These are phyloP conservation scores for Drosophila funebris DNA, from an alignment of 1,140 invertebrate species.

Conservation along the genomic window DNA sequence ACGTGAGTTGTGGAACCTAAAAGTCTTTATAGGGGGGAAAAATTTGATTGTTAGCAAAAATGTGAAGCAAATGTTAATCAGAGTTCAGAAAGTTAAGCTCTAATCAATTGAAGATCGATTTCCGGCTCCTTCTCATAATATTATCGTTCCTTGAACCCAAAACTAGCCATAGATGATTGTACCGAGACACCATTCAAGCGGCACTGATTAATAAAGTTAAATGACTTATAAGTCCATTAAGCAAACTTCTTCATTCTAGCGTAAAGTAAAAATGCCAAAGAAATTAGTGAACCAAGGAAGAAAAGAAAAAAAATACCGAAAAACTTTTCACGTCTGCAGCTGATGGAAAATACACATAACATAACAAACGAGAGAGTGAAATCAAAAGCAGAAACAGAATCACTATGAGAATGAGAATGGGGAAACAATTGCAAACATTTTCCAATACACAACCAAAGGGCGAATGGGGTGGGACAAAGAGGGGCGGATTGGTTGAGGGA, in stretches of 20 bases:
- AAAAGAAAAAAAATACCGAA: conserved; percentile 12
- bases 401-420: neutral
- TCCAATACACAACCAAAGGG: conserved; percentile 49
- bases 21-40: neutral
- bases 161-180: conserved; percentile 14
- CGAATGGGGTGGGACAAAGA: neutral
- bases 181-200: conserved; percentile 46
- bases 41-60: neutral
- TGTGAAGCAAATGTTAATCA: neutral
- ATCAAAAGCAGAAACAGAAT: neutral
- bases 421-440: conserved; percentile 63
- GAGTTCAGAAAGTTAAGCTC: neutral
- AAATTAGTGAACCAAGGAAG: conserved; percentile 57
- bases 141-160: conserved; percentile 33
- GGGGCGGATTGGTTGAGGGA: neutral
- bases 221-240: conserved; percentile 76
- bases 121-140: neutral
- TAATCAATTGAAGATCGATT: conserved; percentile 9
- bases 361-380: conserved; percentile 39
- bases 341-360: conserved; percentile 65
- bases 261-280: conserved; percentile 68
- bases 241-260: conserved; percentile 65
- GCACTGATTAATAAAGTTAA: conserved; percentile 76
- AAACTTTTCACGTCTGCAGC: conserved; percentile 63
- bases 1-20: neutral